phyloP scores from a whole-genome alignment of 2,113 vertebrate genomes.

The Corvus cornix region DNA sequence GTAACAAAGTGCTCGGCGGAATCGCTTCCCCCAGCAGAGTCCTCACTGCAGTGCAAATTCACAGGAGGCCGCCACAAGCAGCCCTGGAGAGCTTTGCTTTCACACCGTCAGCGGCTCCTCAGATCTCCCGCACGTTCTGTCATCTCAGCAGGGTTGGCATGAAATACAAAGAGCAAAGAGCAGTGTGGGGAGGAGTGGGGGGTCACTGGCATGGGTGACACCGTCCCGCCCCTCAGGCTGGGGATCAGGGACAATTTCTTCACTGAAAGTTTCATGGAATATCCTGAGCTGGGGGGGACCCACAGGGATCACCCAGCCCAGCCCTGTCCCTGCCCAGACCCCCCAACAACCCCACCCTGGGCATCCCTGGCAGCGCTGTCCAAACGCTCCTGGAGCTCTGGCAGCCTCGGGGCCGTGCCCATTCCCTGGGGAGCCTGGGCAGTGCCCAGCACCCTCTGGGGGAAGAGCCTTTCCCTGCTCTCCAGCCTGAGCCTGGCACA shows the following conservation, averaged over 20 bases:
- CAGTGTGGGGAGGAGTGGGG: fast-evolving
- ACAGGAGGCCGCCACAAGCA: conserved; percentile 2
- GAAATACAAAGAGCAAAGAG: background rate
- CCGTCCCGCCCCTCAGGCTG: background rate
- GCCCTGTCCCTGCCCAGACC: background rate
- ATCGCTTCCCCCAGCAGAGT: conserved; percentile 30
- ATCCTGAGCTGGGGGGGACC: background rate
- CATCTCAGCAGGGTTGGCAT: fast-evolving
- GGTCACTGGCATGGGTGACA: fast-evolving
- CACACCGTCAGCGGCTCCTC: background rate
- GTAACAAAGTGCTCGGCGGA: background rate
- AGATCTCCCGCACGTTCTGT: background rate
- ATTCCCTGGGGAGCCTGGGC: background rate
- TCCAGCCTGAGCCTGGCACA: background rate
- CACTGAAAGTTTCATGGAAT: background rate
- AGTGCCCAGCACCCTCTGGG: background rate
- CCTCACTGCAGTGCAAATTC: background rate
- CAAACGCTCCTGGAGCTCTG: background rate
- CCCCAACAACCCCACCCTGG: background rate
- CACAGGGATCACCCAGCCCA: background rate
- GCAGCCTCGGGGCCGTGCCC: background rate
- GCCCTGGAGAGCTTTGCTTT: background rate
- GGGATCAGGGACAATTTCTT: fast-evolving
- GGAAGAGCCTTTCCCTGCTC: fast-evolving
- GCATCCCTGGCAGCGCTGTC: background rate